phyloP scores from a whole-genome alignment of 1,140 invertebrate genomes.

The Periplaneta americana region DNA sequence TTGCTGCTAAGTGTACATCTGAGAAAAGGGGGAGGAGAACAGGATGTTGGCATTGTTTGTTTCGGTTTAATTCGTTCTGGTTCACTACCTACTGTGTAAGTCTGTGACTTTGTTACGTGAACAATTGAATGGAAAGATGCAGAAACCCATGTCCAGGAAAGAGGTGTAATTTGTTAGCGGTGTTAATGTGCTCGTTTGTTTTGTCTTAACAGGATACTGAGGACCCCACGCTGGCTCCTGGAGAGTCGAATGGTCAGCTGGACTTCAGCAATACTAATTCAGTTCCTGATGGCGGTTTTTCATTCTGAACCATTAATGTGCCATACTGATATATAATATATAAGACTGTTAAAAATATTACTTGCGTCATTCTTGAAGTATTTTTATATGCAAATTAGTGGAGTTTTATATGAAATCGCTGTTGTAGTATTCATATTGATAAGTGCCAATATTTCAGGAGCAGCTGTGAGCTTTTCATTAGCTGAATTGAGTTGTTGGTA shows the following conservation, averaged over 20 bases:
- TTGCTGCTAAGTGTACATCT: no score
- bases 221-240: background rate
- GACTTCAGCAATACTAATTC: background rate
- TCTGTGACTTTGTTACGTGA: no score
- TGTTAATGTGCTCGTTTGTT: background rate
- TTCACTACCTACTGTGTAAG: no score
- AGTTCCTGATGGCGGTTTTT: slow-evolving; percentile 8
- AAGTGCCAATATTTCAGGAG: background rate
- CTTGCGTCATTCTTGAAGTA: background rate
- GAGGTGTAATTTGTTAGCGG: no score
- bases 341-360: background rate
- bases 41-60: no score
- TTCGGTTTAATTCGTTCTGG: no score
- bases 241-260: background rate
- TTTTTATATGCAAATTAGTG: background rate
- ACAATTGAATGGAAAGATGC: no score
- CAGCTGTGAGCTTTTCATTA: background rate
- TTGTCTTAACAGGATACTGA: background rate
- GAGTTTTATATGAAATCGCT: background rate
- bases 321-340: background rate
- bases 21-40: no score
- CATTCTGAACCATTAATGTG: background rate
- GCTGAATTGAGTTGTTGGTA: background rate
- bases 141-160: no score
- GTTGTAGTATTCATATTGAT: background rate